Evolutionary conservation across 2,888 invertebrate species (phyloP).

Genomic region (Drosophila trichaetosa): DNA sequence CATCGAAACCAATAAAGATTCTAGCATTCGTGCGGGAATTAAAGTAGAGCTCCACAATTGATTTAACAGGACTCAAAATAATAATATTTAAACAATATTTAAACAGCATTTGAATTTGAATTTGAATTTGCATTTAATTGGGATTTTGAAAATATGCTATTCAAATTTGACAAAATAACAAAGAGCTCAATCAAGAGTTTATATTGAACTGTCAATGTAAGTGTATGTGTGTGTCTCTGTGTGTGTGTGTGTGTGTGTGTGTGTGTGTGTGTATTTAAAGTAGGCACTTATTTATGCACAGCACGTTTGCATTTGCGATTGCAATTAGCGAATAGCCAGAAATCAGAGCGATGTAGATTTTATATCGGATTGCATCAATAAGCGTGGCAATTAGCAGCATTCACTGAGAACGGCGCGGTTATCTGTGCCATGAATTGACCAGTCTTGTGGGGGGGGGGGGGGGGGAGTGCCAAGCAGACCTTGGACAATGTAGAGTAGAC

Average conservation of each 20-base stretch:
- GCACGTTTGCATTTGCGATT: constrained; percentile 32
- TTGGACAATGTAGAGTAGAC: constrained; percentile 3
- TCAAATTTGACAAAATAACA: background rate
- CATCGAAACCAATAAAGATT: background rate
- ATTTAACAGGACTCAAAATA: background rate
- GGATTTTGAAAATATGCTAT: background rate
- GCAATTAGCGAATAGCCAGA: constrained; percentile 49
- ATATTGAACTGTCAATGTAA: too few relatives aligned
- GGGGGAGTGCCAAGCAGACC: constrained; percentile 2
- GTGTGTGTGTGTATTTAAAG: background rate
- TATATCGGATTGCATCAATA: constrained; percentile 54
- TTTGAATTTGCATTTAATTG: background rate
- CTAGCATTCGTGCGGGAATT: background rate
- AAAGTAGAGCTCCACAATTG: background rate
- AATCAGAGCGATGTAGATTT: constrained; percentile 33
- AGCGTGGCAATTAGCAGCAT: constrained; percentile 52
- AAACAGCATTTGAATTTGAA: background rate
- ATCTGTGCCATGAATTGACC: constrained; percentile 20
- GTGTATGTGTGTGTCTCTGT: too few relatives aligned
- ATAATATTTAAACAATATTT: too few relatives aligned
- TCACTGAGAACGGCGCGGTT: constrained; percentile 18
- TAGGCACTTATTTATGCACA: constrained; percentile 9
- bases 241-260: background rate
- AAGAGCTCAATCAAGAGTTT: background rate
- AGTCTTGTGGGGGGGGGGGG: background rate